Evolutionary conservation across 2,888 invertebrate species (phyloP).

Genomic region (Pterostichus niger): DNA sequence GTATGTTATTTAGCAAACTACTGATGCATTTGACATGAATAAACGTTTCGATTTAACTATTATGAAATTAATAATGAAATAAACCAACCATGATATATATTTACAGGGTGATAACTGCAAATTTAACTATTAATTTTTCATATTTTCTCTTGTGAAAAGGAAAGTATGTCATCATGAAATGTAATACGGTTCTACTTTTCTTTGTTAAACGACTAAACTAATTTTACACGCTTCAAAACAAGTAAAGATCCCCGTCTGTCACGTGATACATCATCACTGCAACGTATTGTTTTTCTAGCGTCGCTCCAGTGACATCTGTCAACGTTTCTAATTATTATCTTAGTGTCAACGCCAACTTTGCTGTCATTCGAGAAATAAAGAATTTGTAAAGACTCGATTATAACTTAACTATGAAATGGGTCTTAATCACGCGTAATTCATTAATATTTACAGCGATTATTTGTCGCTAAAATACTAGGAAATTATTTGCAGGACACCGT

Average conservation of each 20-base stretch:
- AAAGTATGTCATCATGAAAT: too few species aligned
- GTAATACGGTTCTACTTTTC: background rate
- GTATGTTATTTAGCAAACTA: too few species aligned
- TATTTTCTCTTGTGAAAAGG: too few species aligned
- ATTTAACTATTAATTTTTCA: too few species aligned
- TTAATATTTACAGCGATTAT: too few species aligned
- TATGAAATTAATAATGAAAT: too few species aligned
- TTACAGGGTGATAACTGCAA: too few species aligned
- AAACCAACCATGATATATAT: too few species aligned
- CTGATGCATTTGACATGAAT: too few species aligned
- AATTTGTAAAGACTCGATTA: background rate
- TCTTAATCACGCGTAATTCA: background rate
- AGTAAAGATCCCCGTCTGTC: background rate
- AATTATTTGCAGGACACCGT: too few species aligned
- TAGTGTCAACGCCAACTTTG: slow-evolving; percentile 40
- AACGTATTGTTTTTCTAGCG: slow-evolving; percentile 44
- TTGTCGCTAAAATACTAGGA: too few species aligned
- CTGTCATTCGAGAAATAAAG: slow-evolving; percentile 13
- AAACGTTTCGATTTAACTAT: too few species aligned
- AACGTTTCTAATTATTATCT: slow-evolving; percentile 43
- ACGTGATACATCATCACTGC: slow-evolving; percentile 38
- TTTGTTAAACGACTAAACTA: slow-evolving; percentile 14
- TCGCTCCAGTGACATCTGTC: slow-evolving; percentile 31
- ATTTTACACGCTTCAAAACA: slow-evolving; percentile 22
- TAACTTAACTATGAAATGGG: slow-evolving; percentile 2